Percentiles rank a stretch among this genome's conserved stretches.
These are phyloP conservation scores for Odontocerum albicorne DNA, from an alignment of 2,888 invertebrate genomes.

Conservation along the genomic window DNA sequence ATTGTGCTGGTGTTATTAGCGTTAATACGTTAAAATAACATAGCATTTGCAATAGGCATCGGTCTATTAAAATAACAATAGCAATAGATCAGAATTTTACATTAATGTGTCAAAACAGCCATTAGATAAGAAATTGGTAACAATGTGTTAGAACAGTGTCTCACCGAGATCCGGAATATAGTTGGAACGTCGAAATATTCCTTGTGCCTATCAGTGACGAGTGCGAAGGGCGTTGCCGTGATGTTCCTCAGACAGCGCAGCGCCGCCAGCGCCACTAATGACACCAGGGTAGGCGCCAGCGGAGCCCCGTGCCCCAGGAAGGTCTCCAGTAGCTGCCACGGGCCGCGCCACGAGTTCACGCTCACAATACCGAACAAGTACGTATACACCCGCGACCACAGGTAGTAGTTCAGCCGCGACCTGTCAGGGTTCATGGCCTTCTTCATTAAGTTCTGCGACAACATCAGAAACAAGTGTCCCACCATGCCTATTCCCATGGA, in stretches of 20 bases:
- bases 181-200: constrained; percentile 85
- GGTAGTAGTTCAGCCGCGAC: constrained; percentile 67
- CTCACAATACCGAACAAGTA: constrained; percentile 75
- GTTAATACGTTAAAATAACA: too few species aligned
- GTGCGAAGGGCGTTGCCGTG: constrained; percentile 78
- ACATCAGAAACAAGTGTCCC: constrained; percentile 69
- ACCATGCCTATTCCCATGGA: constrained; percentile 71
- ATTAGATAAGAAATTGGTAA: too few species aligned
- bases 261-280: constrained; percentile 64
- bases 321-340: constrained; percentile 76
- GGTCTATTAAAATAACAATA: too few species aligned
- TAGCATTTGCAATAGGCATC: too few species aligned
- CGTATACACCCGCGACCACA: constrained; percentile 74
- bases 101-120: too few species aligned
- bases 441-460: constrained; percentile 65
- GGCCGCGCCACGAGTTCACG: constrained; percentile 87
- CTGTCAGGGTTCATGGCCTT: constrained; percentile 65
- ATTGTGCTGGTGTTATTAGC: too few species aligned
- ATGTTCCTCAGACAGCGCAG: constrained; percentile 76
- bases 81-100: too few species aligned
- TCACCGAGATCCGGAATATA: constrained; percentile 80
- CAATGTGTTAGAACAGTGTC: too few species aligned
- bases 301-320: constrained; percentile 62
- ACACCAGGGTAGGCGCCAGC: constrained; percentile 65
- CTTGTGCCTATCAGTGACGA: constrained; percentile 71